A percentile compares a stretch with the other conserved stretches of the same genome.
Evolutionary conservation across 2,797 vertebrate species (phyloP).

Genomic region (Betta splendens): DNA sequence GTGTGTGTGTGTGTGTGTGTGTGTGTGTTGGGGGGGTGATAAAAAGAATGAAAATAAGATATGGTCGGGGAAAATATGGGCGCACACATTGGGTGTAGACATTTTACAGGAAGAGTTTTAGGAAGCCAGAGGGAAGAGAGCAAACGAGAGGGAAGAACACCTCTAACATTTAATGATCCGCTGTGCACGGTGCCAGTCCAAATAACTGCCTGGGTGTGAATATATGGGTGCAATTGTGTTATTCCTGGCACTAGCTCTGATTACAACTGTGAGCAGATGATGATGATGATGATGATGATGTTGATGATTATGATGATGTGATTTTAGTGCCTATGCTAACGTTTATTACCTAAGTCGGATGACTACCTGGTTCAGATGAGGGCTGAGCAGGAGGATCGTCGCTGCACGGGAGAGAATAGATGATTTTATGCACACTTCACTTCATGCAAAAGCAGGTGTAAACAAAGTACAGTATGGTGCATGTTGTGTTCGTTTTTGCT

Average conservation of each 20-base stretch:
- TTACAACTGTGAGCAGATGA: constrained; percentile 60
- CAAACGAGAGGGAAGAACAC: constrained; percentile 56
- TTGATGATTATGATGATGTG: constrained; percentile 68
- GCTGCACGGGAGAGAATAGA: constrained; percentile 31
- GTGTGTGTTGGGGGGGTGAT: constrained; percentile 23
- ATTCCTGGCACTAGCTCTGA: constrained; percentile 61
- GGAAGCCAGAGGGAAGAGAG: constrained; percentile 58
- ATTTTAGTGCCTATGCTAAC: constrained; percentile 73
- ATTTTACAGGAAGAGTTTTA: constrained; percentile 41
- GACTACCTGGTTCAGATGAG: constrained; percentile 47
- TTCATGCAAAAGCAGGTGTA: constrained; percentile 14
- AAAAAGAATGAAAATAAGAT: constrained; percentile 73
- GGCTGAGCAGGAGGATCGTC: constrained; percentile 47
- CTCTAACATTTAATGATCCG: constrained; percentile 71
- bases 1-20: constrained; percentile 37
- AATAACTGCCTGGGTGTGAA: constrained; percentile 60
- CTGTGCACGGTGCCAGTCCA: constrained; percentile 63
- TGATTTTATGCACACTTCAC: constrained; percentile 19
- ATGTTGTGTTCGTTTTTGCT: constrained; percentile 24
- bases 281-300: constrained; percentile 56
- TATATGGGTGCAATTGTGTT: constrained; percentile 57
- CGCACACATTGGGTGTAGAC: constrained; percentile 47
- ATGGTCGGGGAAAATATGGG: constrained; percentile 64
- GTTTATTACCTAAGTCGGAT: constrained; percentile 72
- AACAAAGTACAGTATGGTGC: constrained; percentile 24